Conservation (phyloP, 2,888 invertebrate genomes). For the Acleris sparsana region DNA sequence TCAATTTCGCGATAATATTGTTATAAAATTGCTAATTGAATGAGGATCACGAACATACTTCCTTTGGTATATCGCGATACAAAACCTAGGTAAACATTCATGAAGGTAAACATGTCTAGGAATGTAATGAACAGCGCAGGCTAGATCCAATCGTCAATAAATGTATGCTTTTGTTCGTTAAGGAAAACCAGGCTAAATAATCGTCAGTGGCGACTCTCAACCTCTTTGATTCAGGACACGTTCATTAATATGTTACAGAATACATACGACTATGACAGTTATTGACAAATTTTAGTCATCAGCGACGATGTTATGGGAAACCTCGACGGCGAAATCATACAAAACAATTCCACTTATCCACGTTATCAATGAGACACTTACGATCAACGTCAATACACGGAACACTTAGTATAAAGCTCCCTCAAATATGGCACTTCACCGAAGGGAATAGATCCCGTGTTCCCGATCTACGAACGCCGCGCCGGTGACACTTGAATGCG, state of each 20-base stretch:
- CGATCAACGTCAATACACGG: conserved; percentile 48
- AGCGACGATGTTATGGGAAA: conserved; percentile 46
- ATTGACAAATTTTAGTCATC: not conserved
- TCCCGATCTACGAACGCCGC: conserved; percentile 34
- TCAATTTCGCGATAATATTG: conserved; percentile 23
- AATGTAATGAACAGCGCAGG: conserved; percentile 13
- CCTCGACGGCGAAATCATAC: conserved; percentile 68
- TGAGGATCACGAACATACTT: not conserved
- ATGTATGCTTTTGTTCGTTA: conserved; percentile 10
- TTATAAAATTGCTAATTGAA: conserved; percentile 1
- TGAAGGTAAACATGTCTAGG: conserved; percentile 44
- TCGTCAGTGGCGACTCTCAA: conserved; percentile 1
- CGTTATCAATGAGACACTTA: conserved; percentile 67
- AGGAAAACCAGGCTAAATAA: conserved; percentile 23
- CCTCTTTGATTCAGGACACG: conserved; percentile 23
- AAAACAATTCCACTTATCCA: conserved; percentile 68
- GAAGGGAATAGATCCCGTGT: conserved; percentile 19
- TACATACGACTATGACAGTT: not conserved
- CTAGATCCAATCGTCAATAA: not conserved
- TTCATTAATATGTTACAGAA: not conserved
- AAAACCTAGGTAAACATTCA: conserved; percentile 35
- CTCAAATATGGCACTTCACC: conserved; percentile 23
- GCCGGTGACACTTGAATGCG: conserved; percentile 45
- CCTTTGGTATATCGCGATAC: not conserved
- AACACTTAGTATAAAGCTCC: conserved; percentile 8